Percentiles rank a stretch among this genome's conserved stretches.
These are phyloP conservation scores for Clunio marinus DNA, from an alignment of 2,888 invertebrate species.

Conservation along the genomic window DNA sequence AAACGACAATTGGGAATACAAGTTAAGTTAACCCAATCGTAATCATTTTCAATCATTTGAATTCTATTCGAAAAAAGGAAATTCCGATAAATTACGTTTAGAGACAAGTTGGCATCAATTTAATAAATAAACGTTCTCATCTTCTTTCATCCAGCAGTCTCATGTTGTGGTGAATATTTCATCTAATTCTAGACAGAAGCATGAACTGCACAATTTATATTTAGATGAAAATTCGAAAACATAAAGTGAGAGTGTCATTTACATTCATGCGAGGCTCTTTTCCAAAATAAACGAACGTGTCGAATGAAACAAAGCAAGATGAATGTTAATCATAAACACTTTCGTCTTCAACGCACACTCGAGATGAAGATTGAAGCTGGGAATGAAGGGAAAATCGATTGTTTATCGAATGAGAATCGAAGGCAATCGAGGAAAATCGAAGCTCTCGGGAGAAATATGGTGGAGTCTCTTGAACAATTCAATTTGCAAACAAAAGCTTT, in stretches of 20 bases:
- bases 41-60: slow-evolving; percentile 13
- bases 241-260: not conserved
- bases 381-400: not conserved
- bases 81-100: not conserved
- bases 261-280: slow-evolving; percentile 2
- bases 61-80: not conserved
- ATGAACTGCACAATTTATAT: not conserved
- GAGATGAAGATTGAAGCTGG: slow-evolving; percentile 2
- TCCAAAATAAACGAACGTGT: not conserved
- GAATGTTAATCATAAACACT: slow-evolving; percentile 24
- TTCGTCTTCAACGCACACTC: not conserved
- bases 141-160: not conserved
- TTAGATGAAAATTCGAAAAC: not conserved
- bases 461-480: not conserved
- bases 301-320: not conserved
- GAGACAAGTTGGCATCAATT: not conserved
- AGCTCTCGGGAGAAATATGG: not conserved
- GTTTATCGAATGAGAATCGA: not conserved
- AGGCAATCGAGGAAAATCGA: not conserved
- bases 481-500: slow-evolving; percentile 4
- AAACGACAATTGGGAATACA: not conserved
- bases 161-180: not conserved
- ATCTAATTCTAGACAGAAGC: slow-evolving; percentile 4
- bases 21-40: not conserved
- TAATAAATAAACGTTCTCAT: not conserved